Conservation (phyloP, 1,140 invertebrate genomes). For the Drosophila obscura region DNA sequence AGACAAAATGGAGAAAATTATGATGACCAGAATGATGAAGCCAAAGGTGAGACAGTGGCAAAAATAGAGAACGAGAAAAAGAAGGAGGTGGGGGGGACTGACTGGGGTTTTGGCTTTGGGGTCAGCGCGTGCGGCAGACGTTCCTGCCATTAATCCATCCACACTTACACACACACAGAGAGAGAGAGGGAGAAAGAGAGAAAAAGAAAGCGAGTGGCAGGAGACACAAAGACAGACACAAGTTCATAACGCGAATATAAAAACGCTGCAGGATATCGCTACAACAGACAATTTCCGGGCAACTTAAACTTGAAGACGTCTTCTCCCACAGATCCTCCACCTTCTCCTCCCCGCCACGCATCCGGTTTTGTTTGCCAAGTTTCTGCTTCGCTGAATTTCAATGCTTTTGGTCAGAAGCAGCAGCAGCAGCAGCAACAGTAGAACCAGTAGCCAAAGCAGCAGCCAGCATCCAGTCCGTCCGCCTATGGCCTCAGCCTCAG, state of each 20-base stretch:
- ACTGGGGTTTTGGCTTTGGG: constrained; percentile 14
- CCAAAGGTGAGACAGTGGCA: constrained; percentile 24
- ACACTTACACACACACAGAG: constrained; percentile 39
- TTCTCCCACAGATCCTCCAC: constrained; percentile 19
- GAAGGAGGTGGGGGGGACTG: not conserved
- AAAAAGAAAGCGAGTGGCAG: no score
- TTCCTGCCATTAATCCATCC: constrained; percentile 74
- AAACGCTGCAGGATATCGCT: constrained; percentile 82
- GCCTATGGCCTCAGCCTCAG: constrained; percentile 28
- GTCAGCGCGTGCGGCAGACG: constrained; percentile 68
- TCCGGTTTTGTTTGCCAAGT: constrained; percentile 77
- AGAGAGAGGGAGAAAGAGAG: no score
- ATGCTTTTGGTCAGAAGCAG: constrained; percentile 58
- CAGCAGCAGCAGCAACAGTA: constrained; percentile 6
- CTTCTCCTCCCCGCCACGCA: constrained; percentile 38
- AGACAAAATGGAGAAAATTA: constrained; percentile 38
- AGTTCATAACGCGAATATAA: constrained; percentile 82
- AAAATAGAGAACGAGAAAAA: constrained; percentile 1
- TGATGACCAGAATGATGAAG: constrained; percentile 36
- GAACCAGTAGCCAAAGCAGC: constrained; percentile 20
- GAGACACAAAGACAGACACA: constrained; percentile 19
- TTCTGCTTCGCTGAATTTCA: constrained; percentile 71
- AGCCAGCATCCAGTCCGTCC: constrained; percentile 16
- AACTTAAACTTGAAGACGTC: constrained; percentile 76
- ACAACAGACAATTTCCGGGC: constrained; percentile 83